A percentile compares a stretch with the other conserved stretches of the same genome.
phyloP scores from a whole-genome alignment of 2,888 invertebrate species.

The Dryobota labecula region DNA sequence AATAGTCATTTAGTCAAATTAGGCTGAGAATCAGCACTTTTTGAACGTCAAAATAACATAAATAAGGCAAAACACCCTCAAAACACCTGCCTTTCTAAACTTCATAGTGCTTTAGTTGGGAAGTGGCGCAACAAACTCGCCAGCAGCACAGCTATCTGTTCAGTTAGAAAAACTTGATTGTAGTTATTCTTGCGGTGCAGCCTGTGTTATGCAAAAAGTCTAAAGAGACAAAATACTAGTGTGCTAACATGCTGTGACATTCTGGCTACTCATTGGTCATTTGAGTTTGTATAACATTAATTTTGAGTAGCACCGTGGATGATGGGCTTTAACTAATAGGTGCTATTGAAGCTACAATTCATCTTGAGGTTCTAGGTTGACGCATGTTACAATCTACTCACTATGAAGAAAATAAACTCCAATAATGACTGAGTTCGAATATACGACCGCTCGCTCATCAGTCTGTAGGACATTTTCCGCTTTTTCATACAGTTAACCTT shows the following conservation, averaged over 20 bases:
- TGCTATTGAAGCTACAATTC: not conserved
- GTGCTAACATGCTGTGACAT: not conserved
- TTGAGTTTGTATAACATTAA: not conserved
- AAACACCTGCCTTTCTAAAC: too few species aligned
- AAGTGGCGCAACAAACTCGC: too few species aligned
- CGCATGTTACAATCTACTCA: not conserved
- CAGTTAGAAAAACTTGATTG: too few species aligned
- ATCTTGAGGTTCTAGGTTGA: not conserved
- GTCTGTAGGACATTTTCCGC: not conserved
- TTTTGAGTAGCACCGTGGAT: too few species aligned
- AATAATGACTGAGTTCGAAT: not conserved
- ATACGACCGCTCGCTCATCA: too few species aligned
- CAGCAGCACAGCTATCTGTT: too few species aligned
- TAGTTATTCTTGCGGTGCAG: not conserved
- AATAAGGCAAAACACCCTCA: too few species aligned
- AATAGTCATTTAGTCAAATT: too few species aligned
- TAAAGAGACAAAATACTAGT: not conserved
- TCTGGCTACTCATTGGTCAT: not conserved
- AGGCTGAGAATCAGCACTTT: too few species aligned
- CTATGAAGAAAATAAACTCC: not conserved
- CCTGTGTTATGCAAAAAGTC: not conserved
- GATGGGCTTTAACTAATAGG: not conserved
- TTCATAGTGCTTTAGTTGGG: too few species aligned
- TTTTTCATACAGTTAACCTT: conserved; percentile 6
- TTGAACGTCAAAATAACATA: too few species aligned